Evolutionary conservation across 2,797 vertebrate genomes (phyloP).

Genomic region (Potorous gilbertii): DNA sequence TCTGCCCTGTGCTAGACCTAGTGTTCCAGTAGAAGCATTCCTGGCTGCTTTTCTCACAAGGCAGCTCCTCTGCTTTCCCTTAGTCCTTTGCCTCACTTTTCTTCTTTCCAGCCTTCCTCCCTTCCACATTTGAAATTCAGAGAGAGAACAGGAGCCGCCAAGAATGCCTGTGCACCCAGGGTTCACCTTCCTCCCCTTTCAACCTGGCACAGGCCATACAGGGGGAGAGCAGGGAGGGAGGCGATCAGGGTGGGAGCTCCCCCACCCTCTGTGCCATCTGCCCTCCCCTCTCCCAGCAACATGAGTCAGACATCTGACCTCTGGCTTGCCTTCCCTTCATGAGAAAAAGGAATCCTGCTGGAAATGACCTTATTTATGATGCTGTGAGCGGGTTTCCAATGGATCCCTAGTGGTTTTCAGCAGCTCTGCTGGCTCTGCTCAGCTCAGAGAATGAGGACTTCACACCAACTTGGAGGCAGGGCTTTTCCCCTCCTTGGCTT

Average conservation of each 20-base stretch:
- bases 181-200: too few relatives aligned
- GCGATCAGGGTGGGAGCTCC: background rate
- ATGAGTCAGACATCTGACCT: fast-evolving
- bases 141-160: background rate
- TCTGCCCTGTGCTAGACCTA: background rate
- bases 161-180: too few relatives aligned
- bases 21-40: background rate
- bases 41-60: background rate
- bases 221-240: background rate
- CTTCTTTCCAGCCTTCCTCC: background rate
- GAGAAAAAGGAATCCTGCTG: background rate
- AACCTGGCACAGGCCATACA: background rate
- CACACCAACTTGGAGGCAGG: background rate
- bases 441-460: background rate
- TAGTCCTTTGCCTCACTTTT: background rate
- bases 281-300: background rate
- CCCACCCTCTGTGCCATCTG: background rate
- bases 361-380: fast-evolving
- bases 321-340: fast-evolving
- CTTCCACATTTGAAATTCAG: background rate
- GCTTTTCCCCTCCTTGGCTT: fast-evolving
- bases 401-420: constrained; percentile 10
- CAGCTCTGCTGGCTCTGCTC: background rate
- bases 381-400: fast-evolving
- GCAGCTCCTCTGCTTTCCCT: background rate